phyloP scores from a whole-genome alignment of 2,888 invertebrate genomes.

The Ectemnius cavifrons region DNA sequence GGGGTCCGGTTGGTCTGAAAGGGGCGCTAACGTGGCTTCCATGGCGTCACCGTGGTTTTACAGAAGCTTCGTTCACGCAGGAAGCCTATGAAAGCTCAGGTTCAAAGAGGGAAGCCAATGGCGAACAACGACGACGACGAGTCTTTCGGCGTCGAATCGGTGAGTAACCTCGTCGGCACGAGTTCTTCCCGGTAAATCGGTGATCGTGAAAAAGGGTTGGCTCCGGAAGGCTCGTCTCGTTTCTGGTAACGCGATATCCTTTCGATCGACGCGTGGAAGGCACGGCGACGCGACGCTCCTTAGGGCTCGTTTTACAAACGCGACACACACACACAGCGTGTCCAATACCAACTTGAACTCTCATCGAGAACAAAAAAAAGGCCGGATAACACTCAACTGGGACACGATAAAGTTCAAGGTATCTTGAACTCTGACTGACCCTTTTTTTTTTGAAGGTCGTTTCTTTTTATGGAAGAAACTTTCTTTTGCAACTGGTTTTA shows the following conservation, averaged over 20 bases:
- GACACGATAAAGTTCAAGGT: background rate
- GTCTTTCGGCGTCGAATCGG: constrained; percentile 37
- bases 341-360: constrained; percentile 3
- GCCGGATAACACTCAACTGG: no score
- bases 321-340: constrained; percentile 4
- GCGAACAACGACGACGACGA: constrained; percentile 18
- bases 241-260: constrained; percentile 47
- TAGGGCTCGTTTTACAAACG: constrained; percentile 49
- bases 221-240: constrained; percentile 37
- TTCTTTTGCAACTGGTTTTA: no score
- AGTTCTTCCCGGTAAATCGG: no score
- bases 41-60: constrained; percentile 25
- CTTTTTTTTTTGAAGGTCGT: no score
- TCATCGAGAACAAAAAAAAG: background rate
- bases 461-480: no score
- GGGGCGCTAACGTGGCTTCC: constrained; percentile 36
- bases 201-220: constrained; percentile 12
- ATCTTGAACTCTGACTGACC: background rate
- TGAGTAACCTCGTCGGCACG: constrained; percentile 45
- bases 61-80: constrained; percentile 40
- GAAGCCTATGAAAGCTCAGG: constrained; percentile 48
- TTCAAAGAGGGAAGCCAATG: constrained; percentile 29
- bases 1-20: background rate
- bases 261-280: constrained; percentile 43
- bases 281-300: constrained; percentile 8